Conservation (phyloP, 2,888 invertebrate genomes). For the Tetropium fuscum region DNA sequence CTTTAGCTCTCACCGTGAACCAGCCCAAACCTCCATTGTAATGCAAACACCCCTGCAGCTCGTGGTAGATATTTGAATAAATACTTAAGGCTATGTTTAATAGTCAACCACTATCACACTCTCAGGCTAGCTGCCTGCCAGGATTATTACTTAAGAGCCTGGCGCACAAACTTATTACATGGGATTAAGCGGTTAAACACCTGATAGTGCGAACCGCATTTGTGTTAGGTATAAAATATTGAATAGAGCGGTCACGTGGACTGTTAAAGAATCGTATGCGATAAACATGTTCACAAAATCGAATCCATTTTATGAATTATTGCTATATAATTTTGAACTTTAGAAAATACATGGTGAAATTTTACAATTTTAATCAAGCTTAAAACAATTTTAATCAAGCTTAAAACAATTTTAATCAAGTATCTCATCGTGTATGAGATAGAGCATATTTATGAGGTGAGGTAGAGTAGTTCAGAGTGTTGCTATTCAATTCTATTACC, state of each 20-base stretch:
- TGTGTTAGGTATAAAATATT: constrained; percentile 5
- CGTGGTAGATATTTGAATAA: constrained; percentile 27
- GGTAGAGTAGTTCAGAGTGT: no score
- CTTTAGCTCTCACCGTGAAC: constrained; percentile 26
- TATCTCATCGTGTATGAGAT: no score
- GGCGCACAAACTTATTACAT: constrained; percentile 17
- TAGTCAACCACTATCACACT: constrained; percentile 17
- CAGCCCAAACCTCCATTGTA: constrained; percentile 26
- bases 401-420: no score
- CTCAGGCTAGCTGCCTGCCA: constrained; percentile 2
- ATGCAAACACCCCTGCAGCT: constrained; percentile 26
- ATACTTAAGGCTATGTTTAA: constrained; percentile 25
- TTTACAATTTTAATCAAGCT: no score
- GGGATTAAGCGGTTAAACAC: constrained; percentile 25
- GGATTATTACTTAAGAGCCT: constrained; percentile 16
- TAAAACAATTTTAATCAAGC: no score
- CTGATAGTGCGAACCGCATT: constrained; percentile 11
- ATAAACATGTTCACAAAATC: no score
- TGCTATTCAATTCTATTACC: no score
- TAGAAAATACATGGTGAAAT: no score
- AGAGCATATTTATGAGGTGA: no score
- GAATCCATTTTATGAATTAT: no score
- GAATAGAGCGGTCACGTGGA: not conserved
- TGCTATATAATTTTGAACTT: no score
- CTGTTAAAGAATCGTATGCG: not conserved